These are phyloP conservation scores for Nebria brevicollis DNA, from an alignment of 2,888 invertebrate species.

Conservation along the genomic window DNA sequence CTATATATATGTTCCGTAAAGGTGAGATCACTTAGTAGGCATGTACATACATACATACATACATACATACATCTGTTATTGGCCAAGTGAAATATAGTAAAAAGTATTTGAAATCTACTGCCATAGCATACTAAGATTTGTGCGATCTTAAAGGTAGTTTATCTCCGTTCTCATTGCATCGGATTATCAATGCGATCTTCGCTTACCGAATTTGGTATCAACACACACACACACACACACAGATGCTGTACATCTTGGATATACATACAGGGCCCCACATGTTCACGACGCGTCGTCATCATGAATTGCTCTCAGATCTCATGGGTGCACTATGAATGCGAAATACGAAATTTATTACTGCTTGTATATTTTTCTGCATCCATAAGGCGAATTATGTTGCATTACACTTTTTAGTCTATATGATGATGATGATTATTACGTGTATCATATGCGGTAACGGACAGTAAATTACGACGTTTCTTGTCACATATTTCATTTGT, in stretches of 20 bases:
- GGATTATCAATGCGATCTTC: conserved; percentile 39
- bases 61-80: conserved; percentile 3
- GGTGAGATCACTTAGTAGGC: too few species aligned
- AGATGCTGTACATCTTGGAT: conserved; percentile 2
- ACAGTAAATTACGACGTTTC: too few species aligned
- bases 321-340: not conserved
- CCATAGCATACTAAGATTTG: conserved; percentile 26
- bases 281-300: conserved; percentile 27
- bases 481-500: too few species aligned
- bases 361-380: too few species aligned
- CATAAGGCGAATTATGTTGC: too few species aligned
- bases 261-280: conserved; percentile 16
- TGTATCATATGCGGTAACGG: too few species aligned
- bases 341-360: not conserved
- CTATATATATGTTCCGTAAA: too few species aligned
- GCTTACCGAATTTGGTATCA: conserved; percentile 36
- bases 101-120: not conserved
- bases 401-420: too few species aligned
- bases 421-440: too few species aligned
- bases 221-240: not conserved
- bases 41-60: too few species aligned
- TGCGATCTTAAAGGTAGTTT: conserved; percentile 27
- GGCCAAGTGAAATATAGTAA: not conserved
- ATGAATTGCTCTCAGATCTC: conserved; percentile 30
- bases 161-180: conserved; percentile 25